Evolutionary conservation across 92 coral and sea anemone genomes (phyloP).

Genomic region (Zoanthus solanderi): DNA sequence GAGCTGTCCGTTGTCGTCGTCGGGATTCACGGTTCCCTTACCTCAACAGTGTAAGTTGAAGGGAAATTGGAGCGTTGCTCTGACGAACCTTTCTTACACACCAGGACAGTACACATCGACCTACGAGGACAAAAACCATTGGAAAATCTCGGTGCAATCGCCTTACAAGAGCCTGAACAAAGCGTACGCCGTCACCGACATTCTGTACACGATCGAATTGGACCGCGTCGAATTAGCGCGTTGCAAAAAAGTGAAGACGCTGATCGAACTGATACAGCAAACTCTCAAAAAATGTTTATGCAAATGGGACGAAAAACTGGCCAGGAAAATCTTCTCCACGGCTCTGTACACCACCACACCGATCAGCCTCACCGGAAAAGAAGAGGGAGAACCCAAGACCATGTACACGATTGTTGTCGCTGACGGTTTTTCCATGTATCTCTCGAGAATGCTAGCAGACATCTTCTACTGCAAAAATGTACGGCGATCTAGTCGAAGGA

Average conservation of each 20-base stretch:
- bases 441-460: slow-evolving; percentile 17
- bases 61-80: not conserved
- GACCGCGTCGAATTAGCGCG: not conserved
- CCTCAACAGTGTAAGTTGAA: not conserved
- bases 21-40: not conserved
- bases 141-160: not conserved
- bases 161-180: not conserved
- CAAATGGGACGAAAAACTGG: no score
- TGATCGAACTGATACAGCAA: no score
- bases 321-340: no score
- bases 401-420: not conserved
- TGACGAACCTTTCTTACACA: not conserved
- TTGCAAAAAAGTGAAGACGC: no score
- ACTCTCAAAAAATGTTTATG: no score
- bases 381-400: not conserved
- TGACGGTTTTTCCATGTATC: not conserved
- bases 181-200: not conserved
- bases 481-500: not conserved
- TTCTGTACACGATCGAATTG: not conserved
- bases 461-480: slow-evolving; percentile 8
- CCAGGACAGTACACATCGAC: not conserved
- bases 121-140: not conserved
- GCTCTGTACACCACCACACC: not conserved
- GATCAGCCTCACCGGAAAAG: not conserved
- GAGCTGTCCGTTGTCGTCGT: not conserved